Evolutionary conservation across 1,140 invertebrate genomes (phyloP).

Genomic region (Notospermus geniculatus): DNA sequence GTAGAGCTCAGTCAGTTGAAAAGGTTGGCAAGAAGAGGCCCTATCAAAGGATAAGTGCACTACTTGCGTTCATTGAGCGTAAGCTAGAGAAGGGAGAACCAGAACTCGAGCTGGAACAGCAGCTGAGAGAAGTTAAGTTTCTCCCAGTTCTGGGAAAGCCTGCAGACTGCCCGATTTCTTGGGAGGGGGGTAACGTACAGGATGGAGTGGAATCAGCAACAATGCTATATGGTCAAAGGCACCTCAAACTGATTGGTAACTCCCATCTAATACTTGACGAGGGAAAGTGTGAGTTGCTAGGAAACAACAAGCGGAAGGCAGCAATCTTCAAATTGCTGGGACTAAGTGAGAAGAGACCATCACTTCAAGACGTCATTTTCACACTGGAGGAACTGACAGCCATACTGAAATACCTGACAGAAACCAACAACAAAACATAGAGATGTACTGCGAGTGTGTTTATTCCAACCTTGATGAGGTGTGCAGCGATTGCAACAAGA

Average conservation of each 20-base stretch:
- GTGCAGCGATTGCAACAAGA: no score
- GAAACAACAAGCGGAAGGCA: neutral
- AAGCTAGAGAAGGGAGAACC: no score
- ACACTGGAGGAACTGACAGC: neutral
- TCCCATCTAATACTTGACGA: neutral
- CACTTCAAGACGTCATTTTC: neutral
- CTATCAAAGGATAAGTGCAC: no score
- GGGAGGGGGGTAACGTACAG: neutral
- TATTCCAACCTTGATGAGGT: no score
- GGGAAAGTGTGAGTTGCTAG: neutral
- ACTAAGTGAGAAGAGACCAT: neutral
- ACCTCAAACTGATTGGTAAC: slow-evolving; percentile 10
- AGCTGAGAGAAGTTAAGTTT: neutral
- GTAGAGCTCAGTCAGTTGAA: slow-evolving; percentile 15
- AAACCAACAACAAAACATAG: no score
- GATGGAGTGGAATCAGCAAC: neutral
- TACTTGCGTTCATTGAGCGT: no score
- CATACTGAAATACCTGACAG: no score
- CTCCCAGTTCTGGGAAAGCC: neutral
- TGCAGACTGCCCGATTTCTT: neutral
- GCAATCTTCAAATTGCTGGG: neutral
- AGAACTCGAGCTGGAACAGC: neutral
- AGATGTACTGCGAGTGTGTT: no score
- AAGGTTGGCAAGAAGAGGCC: neutral
- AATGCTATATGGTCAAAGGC: neutral